Percentiles rank a stretch among this genome's conserved stretches.
These are phyloP conservation scores for Ichneumon xanthorius DNA, from an alignment of 2,888 invertebrate genomes.

Conservation along the genomic window DNA sequence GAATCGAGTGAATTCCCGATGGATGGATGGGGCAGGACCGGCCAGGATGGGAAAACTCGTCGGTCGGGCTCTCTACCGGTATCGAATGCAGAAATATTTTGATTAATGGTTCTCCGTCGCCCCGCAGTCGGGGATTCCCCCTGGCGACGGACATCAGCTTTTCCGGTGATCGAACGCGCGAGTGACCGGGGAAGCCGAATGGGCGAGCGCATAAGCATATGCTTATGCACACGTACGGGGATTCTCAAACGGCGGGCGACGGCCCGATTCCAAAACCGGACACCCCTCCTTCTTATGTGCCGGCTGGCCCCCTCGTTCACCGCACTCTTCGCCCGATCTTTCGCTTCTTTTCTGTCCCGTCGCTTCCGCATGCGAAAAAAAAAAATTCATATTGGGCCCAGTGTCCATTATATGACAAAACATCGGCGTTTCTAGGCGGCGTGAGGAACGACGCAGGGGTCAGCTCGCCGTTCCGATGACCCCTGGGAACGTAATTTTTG, in stretches of 20 bases:
- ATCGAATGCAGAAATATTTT: slow-evolving; percentile 74
- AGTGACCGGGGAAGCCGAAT: slow-evolving; percentile 40
- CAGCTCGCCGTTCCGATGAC: slow-evolving; percentile 58
- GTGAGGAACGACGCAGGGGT: slow-evolving; percentile 59
- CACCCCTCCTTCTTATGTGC: slow-evolving; percentile 67
- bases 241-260: slow-evolving; percentile 67
- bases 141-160: slow-evolving; percentile 63
- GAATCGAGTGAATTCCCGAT: slow-evolving; percentile 19
- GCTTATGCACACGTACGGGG: slow-evolving; percentile 26
- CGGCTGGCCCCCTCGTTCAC: slow-evolving; percentile 48
- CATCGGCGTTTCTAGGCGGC: slow-evolving; percentile 54
- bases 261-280: slow-evolving; percentile 78
- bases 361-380: slow-evolving; percentile 39
- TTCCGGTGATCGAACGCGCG: slow-evolving; percentile 71
- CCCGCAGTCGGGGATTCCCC: slow-evolving; percentile 51
- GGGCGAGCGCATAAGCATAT: slow-evolving; percentile 55
- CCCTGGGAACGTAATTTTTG: slow-evolving; percentile 74
- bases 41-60: slow-evolving; percentile 56
- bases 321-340: slow-evolving; percentile 28
- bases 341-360: slow-evolving; percentile 22
- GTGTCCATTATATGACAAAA: slow-evolving; percentile 66
- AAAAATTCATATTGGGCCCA: neutral
- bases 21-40: slow-evolving; percentile 41
- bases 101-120: slow-evolving; percentile 71
- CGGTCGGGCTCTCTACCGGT: slow-evolving; percentile 42